Percentiles rank a stretch among this genome's conserved stretches.
phyloP scores from a whole-genome alignment of 2,797 vertebrate species.

The Sebastiscus tertius region DNA sequence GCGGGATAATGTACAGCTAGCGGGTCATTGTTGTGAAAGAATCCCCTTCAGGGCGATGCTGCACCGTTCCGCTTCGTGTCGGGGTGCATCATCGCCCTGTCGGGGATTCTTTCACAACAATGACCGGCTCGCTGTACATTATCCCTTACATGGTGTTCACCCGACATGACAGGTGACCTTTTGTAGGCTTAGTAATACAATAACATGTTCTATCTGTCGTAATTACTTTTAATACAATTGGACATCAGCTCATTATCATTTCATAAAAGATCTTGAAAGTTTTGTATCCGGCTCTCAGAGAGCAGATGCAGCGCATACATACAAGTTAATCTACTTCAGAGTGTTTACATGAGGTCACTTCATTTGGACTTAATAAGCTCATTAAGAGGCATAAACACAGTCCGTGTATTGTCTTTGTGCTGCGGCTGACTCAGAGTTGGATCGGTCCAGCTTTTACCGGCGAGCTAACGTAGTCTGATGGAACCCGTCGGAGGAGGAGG shows the following conservation, averaged over 20 bases:
- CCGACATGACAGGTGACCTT: not conserved
- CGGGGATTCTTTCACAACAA: too few species aligned
- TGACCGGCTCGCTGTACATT: too few species aligned
- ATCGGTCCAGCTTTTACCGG: not conserved
- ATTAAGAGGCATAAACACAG: slow-evolving; percentile 47
- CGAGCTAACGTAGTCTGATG: slow-evolving; percentile 1
- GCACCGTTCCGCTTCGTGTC: too few species aligned
- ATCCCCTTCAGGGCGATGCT: too few species aligned
- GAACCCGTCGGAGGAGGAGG: slow-evolving; percentile 8
- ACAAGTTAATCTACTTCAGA: slow-evolving; percentile 24
- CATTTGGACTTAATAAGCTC: slow-evolving; percentile 41
- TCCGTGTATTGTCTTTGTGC: slow-evolving; percentile 16
- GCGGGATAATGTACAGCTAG: too few species aligned
- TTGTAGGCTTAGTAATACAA: not conserved
- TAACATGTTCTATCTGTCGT: not conserved
- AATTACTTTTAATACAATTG: not conserved
- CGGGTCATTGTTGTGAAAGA: too few species aligned
- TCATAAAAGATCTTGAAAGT: not conserved
- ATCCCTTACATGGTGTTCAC: not conserved
- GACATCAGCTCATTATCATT: too few species aligned
- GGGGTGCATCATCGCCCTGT: too few species aligned
- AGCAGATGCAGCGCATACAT: slow-evolving; percentile 22
- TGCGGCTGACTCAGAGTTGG: slow-evolving; percentile 29
- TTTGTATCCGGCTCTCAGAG: not conserved
- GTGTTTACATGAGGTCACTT: slow-evolving; percentile 61